These are phyloP conservation scores for Formicarius rufipectus DNA, from an alignment of 2,113 vertebrate genomes.

Conservation along the genomic window DNA sequence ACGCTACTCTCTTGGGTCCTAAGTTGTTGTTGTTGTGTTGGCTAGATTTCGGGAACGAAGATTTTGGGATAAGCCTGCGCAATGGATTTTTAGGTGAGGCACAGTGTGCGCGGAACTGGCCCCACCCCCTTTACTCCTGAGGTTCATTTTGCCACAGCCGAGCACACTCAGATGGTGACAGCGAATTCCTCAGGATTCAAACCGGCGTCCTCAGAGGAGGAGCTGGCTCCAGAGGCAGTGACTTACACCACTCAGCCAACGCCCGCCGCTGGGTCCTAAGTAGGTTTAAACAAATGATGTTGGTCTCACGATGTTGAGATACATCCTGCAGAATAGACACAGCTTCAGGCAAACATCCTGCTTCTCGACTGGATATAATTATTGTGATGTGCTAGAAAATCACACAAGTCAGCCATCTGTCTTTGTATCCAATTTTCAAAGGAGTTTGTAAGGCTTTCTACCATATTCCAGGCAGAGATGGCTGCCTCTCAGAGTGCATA, in stretches of 20 bases:
- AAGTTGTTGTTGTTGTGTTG: no score
- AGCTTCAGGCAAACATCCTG: neutral
- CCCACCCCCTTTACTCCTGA: no score
- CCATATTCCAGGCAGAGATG: neutral
- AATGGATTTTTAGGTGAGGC: no score
- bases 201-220: no score
- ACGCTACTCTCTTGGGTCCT: neutral
- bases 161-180: no score
- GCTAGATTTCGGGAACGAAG: no score
- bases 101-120: no score
- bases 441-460: neutral
- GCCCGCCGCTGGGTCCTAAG: neutral
- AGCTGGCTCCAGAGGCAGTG: no score
- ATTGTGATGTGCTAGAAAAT: neutral
- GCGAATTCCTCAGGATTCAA: no score
- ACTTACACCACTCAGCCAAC: no score
- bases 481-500: neutral
- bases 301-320: neutral
- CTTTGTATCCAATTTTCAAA: neutral
- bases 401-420: neutral
- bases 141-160: no score
- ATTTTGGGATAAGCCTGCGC: no score
- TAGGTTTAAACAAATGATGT: neutral
- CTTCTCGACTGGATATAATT: neutral
- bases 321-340: neutral